A percentile compares a stretch with the other conserved stretches of the same genome.
Conservation (phyloP, 2,888 invertebrate genomes). For the Trisateles emortualis region DNA sequence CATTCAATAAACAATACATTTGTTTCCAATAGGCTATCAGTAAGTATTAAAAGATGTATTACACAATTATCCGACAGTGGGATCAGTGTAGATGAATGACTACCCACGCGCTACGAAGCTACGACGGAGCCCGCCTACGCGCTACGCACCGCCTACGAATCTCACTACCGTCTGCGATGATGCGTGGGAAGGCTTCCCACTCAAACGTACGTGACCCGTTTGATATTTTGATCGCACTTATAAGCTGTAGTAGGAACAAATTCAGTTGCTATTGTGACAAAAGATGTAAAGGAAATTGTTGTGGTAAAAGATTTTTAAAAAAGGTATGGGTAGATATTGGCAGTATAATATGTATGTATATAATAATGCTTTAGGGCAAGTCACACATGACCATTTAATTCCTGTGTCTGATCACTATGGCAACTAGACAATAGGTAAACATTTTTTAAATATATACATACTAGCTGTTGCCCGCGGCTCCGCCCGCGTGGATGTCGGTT, state of each 20-base stretch:
- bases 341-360: too few species aligned
- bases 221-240: slow-evolving; percentile 46
- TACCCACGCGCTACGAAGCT: slow-evolving; percentile 61
- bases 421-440: too few species aligned
- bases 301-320: too few species aligned
- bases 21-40: neutral
- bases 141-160: slow-evolving; percentile 53
- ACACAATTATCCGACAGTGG: slow-evolving; percentile 19
- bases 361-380: too few species aligned
- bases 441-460: too few species aligned
- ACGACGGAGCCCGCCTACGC: slow-evolving; percentile 59
- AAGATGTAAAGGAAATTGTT: slow-evolving; percentile 6
- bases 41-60: slow-evolving; percentile 15
- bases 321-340: too few species aligned
- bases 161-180: slow-evolving; percentile 17
- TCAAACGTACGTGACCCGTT: slow-evolving; percentile 49
- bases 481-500: too few species aligned
- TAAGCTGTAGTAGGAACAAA: slow-evolving; percentile 40
- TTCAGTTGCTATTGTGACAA: slow-evolving; percentile 11
- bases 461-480: too few species aligned
- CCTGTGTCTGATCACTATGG: too few species aligned
- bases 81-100: slow-evolving; percentile 55
- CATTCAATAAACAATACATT: neutral
- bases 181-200: slow-evolving; percentile 49
- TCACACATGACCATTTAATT: too few species aligned